phyloP scores from a whole-genome alignment of 1,140 invertebrate genomes.

The Temnothorax curvispinosus region DNA sequence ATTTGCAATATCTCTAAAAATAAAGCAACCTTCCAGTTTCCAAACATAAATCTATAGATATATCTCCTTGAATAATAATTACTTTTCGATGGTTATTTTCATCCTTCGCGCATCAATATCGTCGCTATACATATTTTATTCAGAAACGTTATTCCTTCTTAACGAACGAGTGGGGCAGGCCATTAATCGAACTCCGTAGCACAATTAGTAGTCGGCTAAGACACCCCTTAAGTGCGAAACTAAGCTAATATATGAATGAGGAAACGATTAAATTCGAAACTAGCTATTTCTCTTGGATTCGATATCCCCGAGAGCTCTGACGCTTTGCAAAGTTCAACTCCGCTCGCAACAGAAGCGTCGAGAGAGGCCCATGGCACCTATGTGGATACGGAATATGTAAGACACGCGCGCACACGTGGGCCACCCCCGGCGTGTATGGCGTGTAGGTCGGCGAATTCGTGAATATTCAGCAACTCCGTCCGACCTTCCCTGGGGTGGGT shows the following conservation, averaged over 20 bases:
- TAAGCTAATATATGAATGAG: slow-evolving; percentile 18
- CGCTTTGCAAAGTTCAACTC: slow-evolving; percentile 4
- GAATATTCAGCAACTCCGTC: slow-evolving; percentile 66
- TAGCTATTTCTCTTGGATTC: slow-evolving; percentile 24
- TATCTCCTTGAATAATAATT: background rate
- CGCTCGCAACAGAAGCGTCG: slow-evolving; percentile 17
- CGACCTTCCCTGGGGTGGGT: slow-evolving; percentile 57
- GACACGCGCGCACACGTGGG: slow-evolving; percentile 30
- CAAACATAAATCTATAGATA: background rate
- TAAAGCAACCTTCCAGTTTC: background rate
- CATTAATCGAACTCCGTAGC: slow-evolving; percentile 7
- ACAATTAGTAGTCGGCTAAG: background rate
- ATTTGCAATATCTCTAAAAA: background rate
- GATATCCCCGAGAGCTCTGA: background rate
- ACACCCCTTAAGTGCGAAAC: background rate
- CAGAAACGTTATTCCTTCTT: background rate
- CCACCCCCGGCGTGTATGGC: background rate
- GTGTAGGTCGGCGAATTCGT: slow-evolving; percentile 60
- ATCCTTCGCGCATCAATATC: background rate
- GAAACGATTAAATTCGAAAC: slow-evolving; percentile 27
- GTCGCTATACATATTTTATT: background rate
- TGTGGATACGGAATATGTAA: slow-evolving; percentile 57
- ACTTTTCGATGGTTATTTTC: background rate
- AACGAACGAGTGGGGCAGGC: background rate
- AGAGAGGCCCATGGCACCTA: slow-evolving; percentile 23